These are phyloP conservation scores for Drosophila pseudotalamancana DNA, from an alignment of 2,888 invertebrate species.

Conservation along the genomic window DNA sequence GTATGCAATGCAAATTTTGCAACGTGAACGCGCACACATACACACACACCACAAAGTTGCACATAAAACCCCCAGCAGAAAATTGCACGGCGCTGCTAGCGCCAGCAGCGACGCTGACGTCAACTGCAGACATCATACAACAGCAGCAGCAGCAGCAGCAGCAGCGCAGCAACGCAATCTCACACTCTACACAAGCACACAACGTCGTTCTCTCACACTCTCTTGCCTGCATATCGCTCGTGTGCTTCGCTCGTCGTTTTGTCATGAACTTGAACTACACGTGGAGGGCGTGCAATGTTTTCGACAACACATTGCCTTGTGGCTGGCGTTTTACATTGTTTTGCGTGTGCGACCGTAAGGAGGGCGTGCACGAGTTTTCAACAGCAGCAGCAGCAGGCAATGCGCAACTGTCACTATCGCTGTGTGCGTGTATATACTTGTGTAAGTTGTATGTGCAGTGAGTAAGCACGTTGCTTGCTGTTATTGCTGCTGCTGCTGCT, in stretches of 20 bases:
- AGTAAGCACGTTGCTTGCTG: conserved; percentile 55
- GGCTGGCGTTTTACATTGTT: conserved; percentile 12
- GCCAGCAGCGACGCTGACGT: conserved; percentile 24
- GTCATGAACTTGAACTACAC: conserved; percentile 84
- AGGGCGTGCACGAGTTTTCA: conserved; percentile 75
- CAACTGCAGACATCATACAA: conserved; percentile 32
- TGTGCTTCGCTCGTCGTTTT: conserved; percentile 59
- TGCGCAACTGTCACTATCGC: conserved; percentile 51
- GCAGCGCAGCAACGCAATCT: conserved; percentile 39
- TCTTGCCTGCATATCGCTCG: conserved; percentile 38
- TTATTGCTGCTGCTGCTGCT: conserved; percentile 20
- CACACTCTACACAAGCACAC: conserved; percentile 28
- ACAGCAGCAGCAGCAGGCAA: conserved; percentile 45
- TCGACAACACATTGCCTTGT: conserved; percentile 60
- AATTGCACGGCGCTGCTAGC: conserved; percentile 60
- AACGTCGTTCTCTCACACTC: conserved; percentile 38
- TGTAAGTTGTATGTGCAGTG: conserved; percentile 51
- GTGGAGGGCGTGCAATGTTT: conserved; percentile 83
- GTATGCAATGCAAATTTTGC: conserved; percentile 65
- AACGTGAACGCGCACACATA: conserved; percentile 11
- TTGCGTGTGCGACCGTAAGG: conserved; percentile 42
- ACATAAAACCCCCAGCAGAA: conserved; percentile 7
- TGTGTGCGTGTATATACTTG: conserved; percentile 9
- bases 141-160: conserved; percentile 25
- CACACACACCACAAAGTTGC: conserved; percentile 2